Conservation (phyloP, 2,888 invertebrate species). For the Nezara viridula region DNA sequence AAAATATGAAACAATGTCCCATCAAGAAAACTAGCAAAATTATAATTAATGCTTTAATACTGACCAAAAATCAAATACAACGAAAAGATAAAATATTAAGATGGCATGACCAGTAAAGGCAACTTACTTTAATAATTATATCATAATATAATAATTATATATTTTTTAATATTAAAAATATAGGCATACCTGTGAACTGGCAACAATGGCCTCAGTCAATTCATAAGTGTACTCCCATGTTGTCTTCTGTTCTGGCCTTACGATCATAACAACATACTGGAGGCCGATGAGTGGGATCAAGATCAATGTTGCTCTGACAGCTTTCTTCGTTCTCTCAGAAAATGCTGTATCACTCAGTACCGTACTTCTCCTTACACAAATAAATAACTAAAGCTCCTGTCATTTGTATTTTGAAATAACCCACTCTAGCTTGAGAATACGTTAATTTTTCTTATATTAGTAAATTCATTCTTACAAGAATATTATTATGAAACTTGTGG, state of each 20-base stretch:
- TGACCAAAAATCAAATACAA: too few species aligned
- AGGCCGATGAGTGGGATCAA: conserved; percentile 92
- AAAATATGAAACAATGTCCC: too few species aligned
- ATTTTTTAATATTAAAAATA: not conserved
- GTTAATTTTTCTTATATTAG: not conserved
- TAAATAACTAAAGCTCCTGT: conserved; percentile 49
- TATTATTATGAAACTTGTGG: not conserved
- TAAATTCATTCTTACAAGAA: not conserved
- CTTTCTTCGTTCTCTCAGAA: conserved; percentile 66
- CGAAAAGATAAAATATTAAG: too few species aligned
- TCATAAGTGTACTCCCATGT: conserved; percentile 85
- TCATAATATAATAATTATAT: too few species aligned
- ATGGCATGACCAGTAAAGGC: too few species aligned
- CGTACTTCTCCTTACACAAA: conserved; percentile 58
- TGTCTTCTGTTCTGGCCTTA: conserved; percentile 80
- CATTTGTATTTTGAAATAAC: conserved; percentile 31
- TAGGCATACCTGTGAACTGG: conserved; percentile 83
- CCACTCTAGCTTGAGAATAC: not conserved
- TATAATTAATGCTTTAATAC: too few species aligned
- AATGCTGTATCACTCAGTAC: conserved; percentile 56
- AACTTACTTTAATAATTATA: too few species aligned
- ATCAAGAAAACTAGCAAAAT: too few species aligned
- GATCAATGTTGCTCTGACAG: conserved; percentile 84
- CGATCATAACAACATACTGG: conserved; percentile 90
- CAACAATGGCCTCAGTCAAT: conserved; percentile 86